These are phyloP conservation scores for Dromiciops gliroides DNA, from an alignment of 2,113 vertebrate species.

Conservation along the genomic window DNA sequence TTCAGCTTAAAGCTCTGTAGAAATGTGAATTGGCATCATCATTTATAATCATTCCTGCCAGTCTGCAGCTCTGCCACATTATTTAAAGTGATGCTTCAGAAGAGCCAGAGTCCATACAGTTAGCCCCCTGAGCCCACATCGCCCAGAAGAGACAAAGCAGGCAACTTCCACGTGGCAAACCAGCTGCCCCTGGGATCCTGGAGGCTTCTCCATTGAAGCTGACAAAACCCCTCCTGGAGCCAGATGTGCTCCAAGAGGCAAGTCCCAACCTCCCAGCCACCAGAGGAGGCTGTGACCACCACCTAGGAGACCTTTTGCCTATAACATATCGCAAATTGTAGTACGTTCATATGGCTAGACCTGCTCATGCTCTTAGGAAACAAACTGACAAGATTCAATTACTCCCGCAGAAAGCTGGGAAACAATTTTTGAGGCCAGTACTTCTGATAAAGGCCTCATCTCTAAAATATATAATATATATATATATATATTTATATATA, in stretches of 20 bases:
- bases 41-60: not conserved
- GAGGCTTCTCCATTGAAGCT: not conserved
- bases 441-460: too few species aligned
- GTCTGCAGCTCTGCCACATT: not conserved
- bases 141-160: not conserved
- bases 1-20: not conserved
- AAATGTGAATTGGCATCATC: not conserved
- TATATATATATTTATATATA: too few species aligned
- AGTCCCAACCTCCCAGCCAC: not conserved
- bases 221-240: not conserved
- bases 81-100: not conserved
- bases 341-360: not conserved
- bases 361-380: not conserved
- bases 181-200: not conserved
- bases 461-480: too few species aligned
- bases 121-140: not conserved
- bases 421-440: too few species aligned
- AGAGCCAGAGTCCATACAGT: not conserved
- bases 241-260: too few species aligned
- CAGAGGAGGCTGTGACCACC: not conserved
- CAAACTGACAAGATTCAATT: constrained; percentile 61
- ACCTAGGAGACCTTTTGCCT: accelerated
- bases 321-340: not conserved
- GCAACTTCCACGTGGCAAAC: not conserved
- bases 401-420: too few species aligned